phyloP scores from a whole-genome alignment of 2,113 vertebrate genomes.

The Hirundichthys speculiger region DNA sequence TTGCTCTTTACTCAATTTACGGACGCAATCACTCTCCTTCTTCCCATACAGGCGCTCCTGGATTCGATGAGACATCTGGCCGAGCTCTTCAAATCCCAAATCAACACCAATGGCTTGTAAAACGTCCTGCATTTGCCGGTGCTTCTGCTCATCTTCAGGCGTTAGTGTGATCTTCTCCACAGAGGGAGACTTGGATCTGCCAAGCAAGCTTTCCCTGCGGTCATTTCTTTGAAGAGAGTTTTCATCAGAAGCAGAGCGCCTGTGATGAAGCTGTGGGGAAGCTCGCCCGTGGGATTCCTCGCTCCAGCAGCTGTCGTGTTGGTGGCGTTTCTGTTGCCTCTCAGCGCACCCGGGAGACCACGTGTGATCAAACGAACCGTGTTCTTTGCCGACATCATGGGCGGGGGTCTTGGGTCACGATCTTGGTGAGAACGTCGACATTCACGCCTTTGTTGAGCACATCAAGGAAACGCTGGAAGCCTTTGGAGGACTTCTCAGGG shows the following conservation, averaged over 20 bases:
- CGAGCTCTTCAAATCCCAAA: constrained; percentile 70
- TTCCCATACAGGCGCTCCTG: constrained; percentile 73
- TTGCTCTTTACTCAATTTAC: constrained; percentile 12
- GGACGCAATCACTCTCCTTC: constrained; percentile 29
- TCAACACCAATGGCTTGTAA: constrained; percentile 72
- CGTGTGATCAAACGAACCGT: not conserved
- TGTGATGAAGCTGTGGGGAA: constrained; percentile 2
- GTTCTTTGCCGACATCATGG: not conserved
- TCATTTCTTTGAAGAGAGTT: not conserved
- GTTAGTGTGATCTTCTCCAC: constrained; percentile 18
- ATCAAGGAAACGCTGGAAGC: constrained; percentile 74
- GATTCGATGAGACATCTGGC: constrained; percentile 71
- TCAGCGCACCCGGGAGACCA: constrained; percentile 13
- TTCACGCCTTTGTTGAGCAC: constrained; percentile 75
- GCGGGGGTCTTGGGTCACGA: constrained; percentile 48
- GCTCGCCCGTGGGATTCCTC: not conserved
- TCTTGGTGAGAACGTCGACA: constrained; percentile 56
- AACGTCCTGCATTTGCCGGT: constrained; percentile 63
- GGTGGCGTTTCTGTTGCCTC: constrained; percentile 11
- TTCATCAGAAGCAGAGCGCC: constrained; percentile 14
- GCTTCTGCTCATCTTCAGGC: constrained; percentile 59
- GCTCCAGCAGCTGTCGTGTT: constrained; percentile 16
- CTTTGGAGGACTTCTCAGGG: constrained; percentile 28
- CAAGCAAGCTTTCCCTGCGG: not conserved
- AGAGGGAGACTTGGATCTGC: constrained; percentile 36